phyloP scores from a whole-genome alignment of 2,888 invertebrate genomes.

The Trachelus iudaicus region DNA sequence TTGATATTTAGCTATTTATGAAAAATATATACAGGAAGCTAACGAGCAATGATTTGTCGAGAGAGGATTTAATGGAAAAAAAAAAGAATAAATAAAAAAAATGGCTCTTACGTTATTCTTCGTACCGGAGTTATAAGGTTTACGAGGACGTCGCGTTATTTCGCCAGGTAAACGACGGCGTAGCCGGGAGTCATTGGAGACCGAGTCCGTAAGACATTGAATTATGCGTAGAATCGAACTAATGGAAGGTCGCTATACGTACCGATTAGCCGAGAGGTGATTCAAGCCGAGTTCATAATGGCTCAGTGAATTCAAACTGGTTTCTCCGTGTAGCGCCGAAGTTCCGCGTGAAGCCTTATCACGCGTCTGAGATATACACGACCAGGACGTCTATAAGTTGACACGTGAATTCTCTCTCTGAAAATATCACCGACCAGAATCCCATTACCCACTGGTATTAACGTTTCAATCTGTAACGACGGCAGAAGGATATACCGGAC shows the following conservation, averaged over 20 bases:
- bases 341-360: not conserved
- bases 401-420: slow-evolving; percentile 1
- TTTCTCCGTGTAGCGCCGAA: slow-evolving; percentile 22
- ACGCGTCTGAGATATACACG: not conserved
- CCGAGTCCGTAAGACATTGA: slow-evolving; percentile 28
- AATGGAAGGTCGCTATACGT: slow-evolving; percentile 52
- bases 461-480: slow-evolving; percentile 2
- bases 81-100: no score
- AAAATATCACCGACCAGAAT: not conserved
- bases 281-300: slow-evolving; percentile 52
- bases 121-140: not conserved
- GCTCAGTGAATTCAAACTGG: slow-evolving; percentile 50
- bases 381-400: not conserved
- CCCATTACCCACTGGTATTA: slow-evolving; percentile 2
- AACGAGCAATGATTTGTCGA: slow-evolving; percentile 57
- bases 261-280: slow-evolving; percentile 53
- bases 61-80: not conserved
- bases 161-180: not conserved
- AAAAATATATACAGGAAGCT: slow-evolving; percentile 23
- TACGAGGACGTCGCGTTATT: not conserved
- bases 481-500: not conserved
- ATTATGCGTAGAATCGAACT: slow-evolving; percentile 52
- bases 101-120: not conserved
- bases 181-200: not conserved
- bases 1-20: slow-evolving; percentile 41